These are phyloP conservation scores for Leptarthrus brevirostris DNA, from an alignment of 2,888 invertebrate genomes.

Conservation along the genomic window DNA sequence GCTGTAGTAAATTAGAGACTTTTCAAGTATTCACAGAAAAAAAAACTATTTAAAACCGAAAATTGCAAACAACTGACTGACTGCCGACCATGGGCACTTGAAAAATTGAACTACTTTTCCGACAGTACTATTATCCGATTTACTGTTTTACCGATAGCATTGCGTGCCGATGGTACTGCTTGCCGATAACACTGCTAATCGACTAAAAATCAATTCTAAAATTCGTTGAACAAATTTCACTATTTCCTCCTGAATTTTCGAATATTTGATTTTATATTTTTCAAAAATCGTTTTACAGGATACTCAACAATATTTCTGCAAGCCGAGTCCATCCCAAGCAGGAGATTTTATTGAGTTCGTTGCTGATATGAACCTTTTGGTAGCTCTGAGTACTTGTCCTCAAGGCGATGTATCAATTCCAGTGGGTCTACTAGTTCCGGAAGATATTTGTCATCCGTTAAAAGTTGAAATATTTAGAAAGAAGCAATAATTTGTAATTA, in stretches of 20 bases:
- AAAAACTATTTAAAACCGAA: too few relatives aligned
- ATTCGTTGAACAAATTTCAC: conserved; percentile 37
- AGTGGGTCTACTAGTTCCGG: conserved; percentile 66
- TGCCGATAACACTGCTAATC: neutral
- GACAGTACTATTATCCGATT: too few relatives aligned
- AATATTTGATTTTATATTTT: too few relatives aligned
- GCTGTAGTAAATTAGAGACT: too few relatives aligned
- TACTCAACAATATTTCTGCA: conserved; percentile 69
- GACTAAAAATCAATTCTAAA: neutral
- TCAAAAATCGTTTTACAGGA: too few relatives aligned
- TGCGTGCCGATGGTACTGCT: too few relatives aligned
- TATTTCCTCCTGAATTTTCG: conserved; percentile 55
- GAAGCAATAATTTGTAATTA: conserved; percentile 56
- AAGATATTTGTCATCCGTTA: conserved; percentile 65
- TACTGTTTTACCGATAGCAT: too few relatives aligned
- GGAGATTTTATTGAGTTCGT: conserved; percentile 69
- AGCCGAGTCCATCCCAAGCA: conserved; percentile 67
- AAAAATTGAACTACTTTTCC: too few relatives aligned
- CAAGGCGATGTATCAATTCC: conserved; percentile 68
- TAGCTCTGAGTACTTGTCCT: conserved; percentile 67
- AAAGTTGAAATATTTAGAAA: conserved; percentile 65
- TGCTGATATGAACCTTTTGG: conserved; percentile 69
- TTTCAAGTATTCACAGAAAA: too few relatives aligned
- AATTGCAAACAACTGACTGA: too few relatives aligned
- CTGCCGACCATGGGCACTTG: too few relatives aligned